Conservation (phyloP, 2,113 vertebrate species). For the Salvelinus namaycush region DNA sequence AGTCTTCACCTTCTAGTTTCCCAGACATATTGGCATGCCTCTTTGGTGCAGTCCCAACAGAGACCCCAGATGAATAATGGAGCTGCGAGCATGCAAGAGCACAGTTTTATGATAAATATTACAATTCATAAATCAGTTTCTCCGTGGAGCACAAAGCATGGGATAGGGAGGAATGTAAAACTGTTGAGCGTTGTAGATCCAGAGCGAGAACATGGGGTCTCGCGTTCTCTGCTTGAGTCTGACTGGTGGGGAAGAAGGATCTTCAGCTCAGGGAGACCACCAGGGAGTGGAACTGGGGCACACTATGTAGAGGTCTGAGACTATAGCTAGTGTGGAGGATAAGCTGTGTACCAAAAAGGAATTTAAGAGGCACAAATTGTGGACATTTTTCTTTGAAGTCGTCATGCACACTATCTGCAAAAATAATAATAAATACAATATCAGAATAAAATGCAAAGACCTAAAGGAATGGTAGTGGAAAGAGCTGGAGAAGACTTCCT, state of each 20-base stretch:
- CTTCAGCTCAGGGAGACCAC: constrained; percentile 45
- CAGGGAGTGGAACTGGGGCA: neutral
- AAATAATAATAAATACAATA: no score
- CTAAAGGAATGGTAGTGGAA: no score
- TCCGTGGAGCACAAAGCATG: constrained; percentile 32
- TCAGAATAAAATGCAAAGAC: no score
- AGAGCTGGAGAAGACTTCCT: no score
- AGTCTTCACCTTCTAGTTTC: constrained; percentile 71
- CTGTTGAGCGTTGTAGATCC: constrained; percentile 44
- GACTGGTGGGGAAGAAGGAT: constrained; percentile 50
- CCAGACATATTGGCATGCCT: constrained; percentile 76
- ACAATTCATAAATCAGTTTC: constrained; percentile 74
- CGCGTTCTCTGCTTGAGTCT: constrained; percentile 33
- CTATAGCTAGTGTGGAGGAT: no score
- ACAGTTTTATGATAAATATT: constrained; percentile 72
- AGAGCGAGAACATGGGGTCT: constrained; percentile 50
- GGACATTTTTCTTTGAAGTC: no score
- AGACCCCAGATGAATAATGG: constrained; percentile 72
- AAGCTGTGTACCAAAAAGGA: no score
- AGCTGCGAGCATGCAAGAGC: constrained; percentile 67
- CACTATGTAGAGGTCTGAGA: neutral
- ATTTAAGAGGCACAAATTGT: no score
- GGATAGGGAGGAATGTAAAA: constrained; percentile 30
- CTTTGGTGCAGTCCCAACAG: constrained; percentile 65
- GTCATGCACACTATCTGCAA: no score